A percentile compares a stretch with the other conserved stretches of the same genome.
Evolutionary conservation across 2,888 invertebrate genomes (phyloP).

Genomic region (Automeris io): DNA sequence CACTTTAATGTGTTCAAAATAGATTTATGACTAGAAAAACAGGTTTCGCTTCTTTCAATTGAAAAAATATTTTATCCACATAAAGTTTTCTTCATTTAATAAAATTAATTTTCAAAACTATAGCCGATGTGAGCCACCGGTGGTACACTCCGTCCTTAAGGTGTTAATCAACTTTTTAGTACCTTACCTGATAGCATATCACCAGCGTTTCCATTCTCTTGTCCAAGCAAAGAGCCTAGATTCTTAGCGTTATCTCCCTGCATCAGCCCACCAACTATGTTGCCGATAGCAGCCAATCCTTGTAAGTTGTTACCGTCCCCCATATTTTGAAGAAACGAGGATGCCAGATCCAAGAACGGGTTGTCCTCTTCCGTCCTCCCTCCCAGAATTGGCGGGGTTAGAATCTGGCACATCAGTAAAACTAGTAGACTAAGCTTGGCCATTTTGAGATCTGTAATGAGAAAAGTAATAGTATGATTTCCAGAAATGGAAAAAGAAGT

Average conservation of each 20-base stretch:
- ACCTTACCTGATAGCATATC: slow-evolving; percentile 66
- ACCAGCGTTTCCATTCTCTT: slow-evolving; percentile 49
- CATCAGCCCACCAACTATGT: slow-evolving; percentile 81
- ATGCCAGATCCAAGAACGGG: slow-evolving; percentile 82
- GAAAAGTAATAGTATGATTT: background rate
- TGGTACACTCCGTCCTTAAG: too few relatives aligned
- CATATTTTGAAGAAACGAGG: slow-evolving; percentile 81
- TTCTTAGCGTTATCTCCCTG: slow-evolving; percentile 81
- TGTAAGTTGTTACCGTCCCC: slow-evolving; percentile 50
- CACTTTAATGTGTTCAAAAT: background rate
- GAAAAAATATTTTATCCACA: too few relatives aligned
- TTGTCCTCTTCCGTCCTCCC: slow-evolving; percentile 62
- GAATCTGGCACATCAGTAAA: slow-evolving; percentile 31
- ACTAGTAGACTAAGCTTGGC: slow-evolving; percentile 35
- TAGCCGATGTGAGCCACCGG: too few relatives aligned
- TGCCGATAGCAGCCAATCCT: slow-evolving; percentile 78
- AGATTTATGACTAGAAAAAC: too few relatives aligned
- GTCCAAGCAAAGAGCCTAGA: slow-evolving; percentile 55
- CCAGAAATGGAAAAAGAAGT: too few relatives aligned
- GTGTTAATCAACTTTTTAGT: background rate
- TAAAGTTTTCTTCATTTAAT: too few relatives aligned
- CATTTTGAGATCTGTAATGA: slow-evolving; percentile 35
- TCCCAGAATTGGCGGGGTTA: slow-evolving; percentile 38
- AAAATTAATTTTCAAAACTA: too few relatives aligned
- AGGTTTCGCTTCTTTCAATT: too few relatives aligned